phyloP scores from a whole-genome alignment of 2,797 vertebrate genomes.

The Crenichthys baileyi region DNA sequence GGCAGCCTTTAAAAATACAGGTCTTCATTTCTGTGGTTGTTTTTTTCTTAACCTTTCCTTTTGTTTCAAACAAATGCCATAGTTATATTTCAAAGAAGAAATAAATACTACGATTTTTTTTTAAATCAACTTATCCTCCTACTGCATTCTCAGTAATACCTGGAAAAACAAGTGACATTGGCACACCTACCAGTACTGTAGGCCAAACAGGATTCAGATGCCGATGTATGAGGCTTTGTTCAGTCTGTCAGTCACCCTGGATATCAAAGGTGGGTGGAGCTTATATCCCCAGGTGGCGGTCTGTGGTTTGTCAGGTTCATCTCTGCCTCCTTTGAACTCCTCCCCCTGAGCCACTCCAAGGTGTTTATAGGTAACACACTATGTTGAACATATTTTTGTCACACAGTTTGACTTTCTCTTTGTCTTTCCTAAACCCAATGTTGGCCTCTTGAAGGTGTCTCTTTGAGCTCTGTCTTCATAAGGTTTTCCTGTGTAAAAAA shows the following conservation, averaged over 20 bases:
- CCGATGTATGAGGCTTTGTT: constrained; percentile 47
- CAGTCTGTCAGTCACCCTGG: constrained; percentile 71
- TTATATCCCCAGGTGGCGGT: constrained; percentile 75
- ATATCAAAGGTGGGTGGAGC: constrained; percentile 74
- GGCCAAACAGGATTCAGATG: constrained; percentile 69
- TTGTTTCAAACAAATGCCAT: neutral
- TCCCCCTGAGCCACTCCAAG: constrained; percentile 66
- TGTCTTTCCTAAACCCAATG: constrained; percentile 16
- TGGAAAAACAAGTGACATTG: constrained; percentile 42
- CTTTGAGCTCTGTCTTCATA: constrained; percentile 49
- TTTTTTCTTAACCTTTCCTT: neutral
- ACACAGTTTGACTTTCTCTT: constrained; percentile 14
- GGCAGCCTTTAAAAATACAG: neutral
- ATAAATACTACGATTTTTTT: neutral
- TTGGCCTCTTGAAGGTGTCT: constrained; percentile 5
- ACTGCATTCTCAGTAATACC: constrained; percentile 41
- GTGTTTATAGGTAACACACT: constrained; percentile 69
- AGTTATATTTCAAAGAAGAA: neutral
- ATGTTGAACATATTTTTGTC: constrained; percentile 55
- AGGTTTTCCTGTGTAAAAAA: constrained; percentile 49
- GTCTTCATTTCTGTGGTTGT: neutral
- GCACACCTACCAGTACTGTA: constrained; percentile 65
- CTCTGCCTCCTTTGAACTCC: constrained; percentile 70
- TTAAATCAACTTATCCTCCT: neutral
- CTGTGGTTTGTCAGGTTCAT: constrained; percentile 81